Evolutionary conservation across 2,797 vertebrate species (phyloP), one percentile per base, ranked within the genome.

Genomic region (Poeciliopsis gracilis): DNA sequence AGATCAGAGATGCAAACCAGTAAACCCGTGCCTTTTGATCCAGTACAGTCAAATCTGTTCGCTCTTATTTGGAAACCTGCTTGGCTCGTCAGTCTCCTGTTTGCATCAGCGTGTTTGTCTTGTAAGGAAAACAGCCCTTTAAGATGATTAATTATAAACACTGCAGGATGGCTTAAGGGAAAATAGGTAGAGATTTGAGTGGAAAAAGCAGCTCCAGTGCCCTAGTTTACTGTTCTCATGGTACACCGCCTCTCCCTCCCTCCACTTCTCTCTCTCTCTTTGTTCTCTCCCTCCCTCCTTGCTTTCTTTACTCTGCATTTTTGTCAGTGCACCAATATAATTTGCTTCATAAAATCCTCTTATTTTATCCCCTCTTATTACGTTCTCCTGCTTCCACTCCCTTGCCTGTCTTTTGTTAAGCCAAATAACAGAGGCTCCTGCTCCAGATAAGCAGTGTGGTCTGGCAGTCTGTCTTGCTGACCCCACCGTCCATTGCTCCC

Each of bases 141-240:
- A 43, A 78, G 82, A 88, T 47, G 83, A 88, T 88, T 84, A 67
- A 91, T 92, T 87, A 86, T 70, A 83, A 89, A 88, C 86, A 84
- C 87, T 84, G 79, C 83, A 90, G 84, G 86, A 85, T 46, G 30
- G 74, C 90, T 77, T 80, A 84, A 87, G 75, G 57, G 49, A 75
- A 67, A 51, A 78, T 61, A 45, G 76, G 78, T 59, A 73, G 55
- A 36, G 38, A 43, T 16, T 9, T 71, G 51, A 76, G 36, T 61
- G 53, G 55, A 33, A 28, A 73, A 87, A 86, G 25, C 82, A 90
- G 86, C 83, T 89, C 89, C 85, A 88, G 86, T 92, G 89, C 89
- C 91, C 88, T 76, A 88, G 88, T 93, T 92, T 84, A 83, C 80
- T 83, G 82, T 87, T 92, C 90, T 91, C 87, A 85, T 90, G 41